Percentiles rank a stretch among this genome's conserved stretches.
Conservation (phyloP, 1,140 invertebrate species). For the Hyles vespertilio region DNA sequence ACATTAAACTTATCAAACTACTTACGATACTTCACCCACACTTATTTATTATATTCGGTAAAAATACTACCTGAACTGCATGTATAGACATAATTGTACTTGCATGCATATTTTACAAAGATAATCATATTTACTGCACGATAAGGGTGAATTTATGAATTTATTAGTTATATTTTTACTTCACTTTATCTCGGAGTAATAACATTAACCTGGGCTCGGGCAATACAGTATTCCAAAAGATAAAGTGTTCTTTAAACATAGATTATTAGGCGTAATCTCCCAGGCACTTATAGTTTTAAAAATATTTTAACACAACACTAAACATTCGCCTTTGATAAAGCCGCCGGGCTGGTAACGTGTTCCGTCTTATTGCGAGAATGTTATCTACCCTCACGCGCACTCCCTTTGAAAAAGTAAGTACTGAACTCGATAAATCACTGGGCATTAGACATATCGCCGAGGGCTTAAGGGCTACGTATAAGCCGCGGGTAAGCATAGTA, state of each 20-base stretch:
- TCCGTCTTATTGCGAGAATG: slow-evolving; percentile 23
- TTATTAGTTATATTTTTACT: too few relatives aligned
- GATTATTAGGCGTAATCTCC: slow-evolving; percentile 8
- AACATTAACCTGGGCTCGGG: too few relatives aligned
- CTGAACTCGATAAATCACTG: slow-evolving; percentile 58
- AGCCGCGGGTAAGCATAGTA: slow-evolving; percentile 15
- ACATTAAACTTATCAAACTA: too few relatives aligned
- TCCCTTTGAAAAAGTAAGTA: slow-evolving; percentile 53
- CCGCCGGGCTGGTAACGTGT: slow-evolving; percentile 18
- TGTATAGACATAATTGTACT: too few relatives aligned
- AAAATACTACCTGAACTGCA: too few relatives aligned
- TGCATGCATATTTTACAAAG: background rate
- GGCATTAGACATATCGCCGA: slow-evolving; percentile 47
- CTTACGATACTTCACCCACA: too few relatives aligned
- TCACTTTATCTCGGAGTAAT: too few relatives aligned
- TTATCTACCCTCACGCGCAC: slow-evolving; percentile 32
- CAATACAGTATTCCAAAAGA: too few relatives aligned
- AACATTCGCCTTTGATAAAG: slow-evolving; percentile 5
- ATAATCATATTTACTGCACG: background rate
- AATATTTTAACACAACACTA: slow-evolving; percentile 22
- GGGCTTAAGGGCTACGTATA: slow-evolving; percentile 27
- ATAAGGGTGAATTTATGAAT: too few relatives aligned
- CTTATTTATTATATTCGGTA: too few relatives aligned
- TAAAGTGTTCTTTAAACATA: background rate
- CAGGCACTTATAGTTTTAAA: slow-evolving; percentile 16